These are phyloP conservation scores for Apoda limacodes DNA, from an alignment of 2,888 invertebrate species.

Conservation along the genomic window DNA sequence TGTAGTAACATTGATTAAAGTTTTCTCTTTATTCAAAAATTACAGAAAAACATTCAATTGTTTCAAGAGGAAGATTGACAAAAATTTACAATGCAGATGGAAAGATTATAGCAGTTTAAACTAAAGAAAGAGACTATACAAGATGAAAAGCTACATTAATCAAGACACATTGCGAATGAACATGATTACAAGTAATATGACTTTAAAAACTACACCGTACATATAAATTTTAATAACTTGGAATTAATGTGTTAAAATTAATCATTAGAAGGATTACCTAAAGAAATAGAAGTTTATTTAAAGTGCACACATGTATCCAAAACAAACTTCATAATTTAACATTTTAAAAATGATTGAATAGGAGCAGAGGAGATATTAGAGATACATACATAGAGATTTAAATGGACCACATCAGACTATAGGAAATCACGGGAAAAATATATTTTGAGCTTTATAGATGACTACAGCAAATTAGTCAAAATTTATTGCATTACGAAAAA, in stretches of 20 bases:
- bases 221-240: constrained; percentile 15
- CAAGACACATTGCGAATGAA: constrained; percentile 8
- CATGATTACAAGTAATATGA: constrained; percentile 6
- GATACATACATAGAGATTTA: constrained; percentile 17
- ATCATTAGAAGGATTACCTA: constrained; percentile 12
- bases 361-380: constrained; percentile 14
- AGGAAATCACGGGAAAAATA: constrained; percentile 17
- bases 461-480: constrained; percentile 15
- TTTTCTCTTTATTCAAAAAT: constrained; percentile 10
- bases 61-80: constrained; percentile 10
- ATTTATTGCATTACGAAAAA: constrained; percentile 18
- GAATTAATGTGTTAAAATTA: constrained; percentile 15
- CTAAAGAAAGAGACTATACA: constrained; percentile 14
- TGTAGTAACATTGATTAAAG: constrained; percentile 7
- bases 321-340: constrained; percentile 21
- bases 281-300: constrained; percentile 12
- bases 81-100: constrained; percentile 13
- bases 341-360: constrained; percentile 16
- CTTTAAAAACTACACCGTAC: constrained; percentile 14
- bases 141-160: constrained; percentile 12
- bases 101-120: constrained; percentile 11
- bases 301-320: constrained; percentile 15
- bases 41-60: constrained; percentile 13
- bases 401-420: constrained; percentile 15
- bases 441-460: constrained; percentile 12